phyloP scores from a whole-genome alignment of 2,888 invertebrate species.

The Lysandra coridon region DNA sequence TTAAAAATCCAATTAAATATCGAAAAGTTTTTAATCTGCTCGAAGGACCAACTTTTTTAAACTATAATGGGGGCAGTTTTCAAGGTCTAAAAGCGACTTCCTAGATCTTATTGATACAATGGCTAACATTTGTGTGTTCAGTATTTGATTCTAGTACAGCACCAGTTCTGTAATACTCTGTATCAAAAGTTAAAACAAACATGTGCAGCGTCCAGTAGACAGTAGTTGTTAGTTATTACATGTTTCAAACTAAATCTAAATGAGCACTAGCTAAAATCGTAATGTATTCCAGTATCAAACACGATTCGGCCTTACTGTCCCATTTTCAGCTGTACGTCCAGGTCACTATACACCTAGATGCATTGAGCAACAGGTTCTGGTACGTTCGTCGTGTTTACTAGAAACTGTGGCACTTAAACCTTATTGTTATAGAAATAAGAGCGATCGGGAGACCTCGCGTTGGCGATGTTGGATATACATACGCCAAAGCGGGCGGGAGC shows the following conservation, averaged over 20 bases:
- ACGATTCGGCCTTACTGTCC: not conserved
- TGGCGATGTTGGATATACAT: not conserved
- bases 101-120: not conserved
- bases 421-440: not conserved
- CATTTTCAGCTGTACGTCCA: not conserved
- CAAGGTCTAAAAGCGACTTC: not conserved
- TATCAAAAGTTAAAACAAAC: not conserved
- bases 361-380: not conserved
- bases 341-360: not conserved
- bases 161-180: no score
- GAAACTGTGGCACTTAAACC: not conserved
- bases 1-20: no score
- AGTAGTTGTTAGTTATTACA: no score
- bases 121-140: not conserved
- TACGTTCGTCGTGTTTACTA: slow-evolving; percentile 1
- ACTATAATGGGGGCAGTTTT: not conserved
- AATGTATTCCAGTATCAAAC: slow-evolving; percentile 1
- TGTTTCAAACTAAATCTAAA: not conserved
- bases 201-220: no score
- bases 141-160: not conserved
- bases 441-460: not conserved
- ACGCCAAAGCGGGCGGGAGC: not conserved
- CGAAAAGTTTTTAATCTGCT: not conserved
- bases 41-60: slow-evolving; percentile 5
- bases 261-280: not conserved